Base-by-base conservation (phyloP, 1,140 invertebrate genomes). In the Hermatobates lingyangjiaoensis region DNA sequence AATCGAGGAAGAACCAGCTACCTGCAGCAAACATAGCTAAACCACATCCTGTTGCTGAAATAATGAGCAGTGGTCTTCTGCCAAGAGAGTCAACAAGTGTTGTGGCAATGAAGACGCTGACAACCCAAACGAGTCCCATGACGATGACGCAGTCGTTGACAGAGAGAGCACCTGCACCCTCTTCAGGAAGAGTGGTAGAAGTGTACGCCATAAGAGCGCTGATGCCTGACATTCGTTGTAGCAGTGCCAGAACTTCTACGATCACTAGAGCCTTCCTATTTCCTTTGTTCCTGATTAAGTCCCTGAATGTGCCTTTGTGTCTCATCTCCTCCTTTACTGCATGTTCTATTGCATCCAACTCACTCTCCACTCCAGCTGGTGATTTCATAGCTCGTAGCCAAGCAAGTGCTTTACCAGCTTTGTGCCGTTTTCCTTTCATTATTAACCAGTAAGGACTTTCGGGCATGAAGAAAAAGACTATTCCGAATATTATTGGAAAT, bases 381-480 rank as follows among this genome's bases (percentile, higher is more conserved):
- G 62, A 62, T 18, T 55, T 53, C 69, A 68, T 71, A 0, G 71
- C 72, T 3, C 73, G 62, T 0, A 74, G 61, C 63, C 68, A 71
- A 27, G 67, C 64, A 0, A 74, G 56, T 0, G 70, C 62, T 49
- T 65, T 65, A 14, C 67, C 53, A 0, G 73, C 71, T 20, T 71
- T 66, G 18, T 69, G 65, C 26, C 65, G 63, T 40, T 65, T 60
- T 61, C 73, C 71, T 59, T 74, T 74, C 5, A 66, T 65, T 0
- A 85, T 64, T 27, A 79, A 67, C 56, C 74, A 85, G 51, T 77
- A 78, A 0, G 88, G 88, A 44, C 82, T 81, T 61, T 92, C 88
- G 0, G 87, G 87, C 69, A 88, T 80, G 38, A 77, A 74, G 7
- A 73, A 52, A 66, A 83, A 81, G 55, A 79, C 75, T 0, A 73